Evolutionary conservation across 2,888 invertebrate species (phyloP), one percentile per base, ranked within the genome.

Genomic region (Eristalis arbustorum): DNA sequence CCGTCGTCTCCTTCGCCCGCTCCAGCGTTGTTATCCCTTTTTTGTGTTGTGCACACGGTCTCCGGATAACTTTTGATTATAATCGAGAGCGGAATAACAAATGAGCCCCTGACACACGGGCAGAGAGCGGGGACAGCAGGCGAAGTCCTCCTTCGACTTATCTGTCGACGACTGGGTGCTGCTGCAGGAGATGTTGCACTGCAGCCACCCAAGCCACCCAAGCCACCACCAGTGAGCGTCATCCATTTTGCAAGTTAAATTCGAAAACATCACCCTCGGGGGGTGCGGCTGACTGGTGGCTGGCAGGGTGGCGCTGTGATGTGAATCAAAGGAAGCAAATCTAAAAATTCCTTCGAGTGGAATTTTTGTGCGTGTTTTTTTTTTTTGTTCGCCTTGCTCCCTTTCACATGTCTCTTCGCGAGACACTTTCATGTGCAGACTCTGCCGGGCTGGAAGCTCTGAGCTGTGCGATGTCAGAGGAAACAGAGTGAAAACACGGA

Each of bases 1-100:
- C 6, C 31, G 31, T 3, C 31, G n/a, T 31, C n/a, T 42, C 3
- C 42, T 42, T 6, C 6, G n/a, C 14, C n/a, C 42, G 42, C 18
- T 42, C 42, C 14, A 42, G 8, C 63, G 31, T 73, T 56, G 67
- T 34, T 18, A 23, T 71, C 40, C 40, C 49, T 79, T 64, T 80
- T 73, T 79, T 64, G 76, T 73, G 56, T 34, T 72, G 31, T 25
- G 42, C 71, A 74, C 74, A 72, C 71, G 74, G 61, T 79, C 83
- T 79, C 69, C 63, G 83, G 90, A 91, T 91, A 91, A 91, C 91
- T 91, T 91, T 91, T 91, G 92, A 91, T 91, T 91, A 91, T 91
- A 90, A 90, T 89, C 91, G 90, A 90, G 92, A 89, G 88, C 84
- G 88, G 91, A 91, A 91, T 91, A 90, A 91, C 82, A 91, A 91